Percentiles rank a stretch among this genome's conserved stretches.
Evolutionary conservation across 2,888 invertebrate species (phyloP).

Genomic region (Cerastis rubricosa): DNA sequence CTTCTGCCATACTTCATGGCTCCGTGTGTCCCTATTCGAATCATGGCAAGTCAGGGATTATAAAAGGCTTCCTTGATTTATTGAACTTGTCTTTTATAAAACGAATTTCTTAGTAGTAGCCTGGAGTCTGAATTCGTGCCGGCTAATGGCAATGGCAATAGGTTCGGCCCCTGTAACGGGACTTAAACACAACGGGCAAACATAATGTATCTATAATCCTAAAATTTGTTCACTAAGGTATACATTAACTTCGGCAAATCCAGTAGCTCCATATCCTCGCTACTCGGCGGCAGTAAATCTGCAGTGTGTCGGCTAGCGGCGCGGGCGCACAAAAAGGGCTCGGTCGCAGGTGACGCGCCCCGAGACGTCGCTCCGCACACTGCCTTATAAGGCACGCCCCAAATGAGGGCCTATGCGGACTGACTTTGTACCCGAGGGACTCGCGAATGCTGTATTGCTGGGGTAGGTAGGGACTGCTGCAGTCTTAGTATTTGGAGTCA

Average conservation of each 20-base stretch:
- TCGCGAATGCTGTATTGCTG: neutral
- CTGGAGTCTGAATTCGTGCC: neutral
- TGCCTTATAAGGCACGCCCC: conserved; percentile 62
- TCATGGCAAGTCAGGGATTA: neutral
- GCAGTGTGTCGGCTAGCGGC: conserved; percentile 51
- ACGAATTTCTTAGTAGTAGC: too few relatives aligned
- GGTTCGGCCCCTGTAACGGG: neutral
- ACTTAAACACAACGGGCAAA: neutral
- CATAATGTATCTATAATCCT: neutral
- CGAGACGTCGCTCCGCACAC: conserved; percentile 55
- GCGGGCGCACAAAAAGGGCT: conserved; percentile 65
- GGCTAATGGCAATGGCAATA: neutral
- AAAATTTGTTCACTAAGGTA: neutral
- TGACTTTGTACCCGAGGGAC: conserved; percentile 35
- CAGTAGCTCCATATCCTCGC: conserved; percentile 39
- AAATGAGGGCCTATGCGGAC: conserved; percentile 58
- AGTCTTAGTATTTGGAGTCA: neutral
- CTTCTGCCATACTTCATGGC: neutral
- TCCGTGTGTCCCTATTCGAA: neutral
- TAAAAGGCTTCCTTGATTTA: neutral
- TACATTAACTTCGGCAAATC: conserved; percentile 1
- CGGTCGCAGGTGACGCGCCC: conserved; percentile 65
- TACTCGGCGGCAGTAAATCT: conserved; percentile 63
- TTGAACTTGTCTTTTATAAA: too few relatives aligned
- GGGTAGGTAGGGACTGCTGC: neutral